Percentiles rank a stretch among this genome's conserved stretches.
phyloP scores from a whole-genome alignment of 2,113 vertebrate genomes.

The Brachirus orientalis region DNA sequence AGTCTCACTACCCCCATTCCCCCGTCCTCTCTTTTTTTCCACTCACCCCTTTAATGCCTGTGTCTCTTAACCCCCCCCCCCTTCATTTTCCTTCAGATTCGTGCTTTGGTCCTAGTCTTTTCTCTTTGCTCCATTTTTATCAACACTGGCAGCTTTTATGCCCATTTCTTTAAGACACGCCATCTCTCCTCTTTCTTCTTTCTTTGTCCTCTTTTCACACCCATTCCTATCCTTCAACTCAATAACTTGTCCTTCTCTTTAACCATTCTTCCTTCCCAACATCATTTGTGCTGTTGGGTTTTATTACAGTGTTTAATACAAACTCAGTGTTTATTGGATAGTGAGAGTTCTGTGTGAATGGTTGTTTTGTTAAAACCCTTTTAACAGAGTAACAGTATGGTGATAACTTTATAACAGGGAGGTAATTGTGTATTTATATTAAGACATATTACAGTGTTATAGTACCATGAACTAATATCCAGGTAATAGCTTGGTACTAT shows the following conservation, averaged over 20 bases:
- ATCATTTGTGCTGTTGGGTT: slow-evolving; percentile 10
- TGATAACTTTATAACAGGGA: too few relatives aligned
- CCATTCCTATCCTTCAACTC: slow-evolving; percentile 20
- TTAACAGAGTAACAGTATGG: neutral
- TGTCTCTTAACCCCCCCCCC: slow-evolving; percentile 25
- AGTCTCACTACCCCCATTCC: slow-evolving; percentile 51
- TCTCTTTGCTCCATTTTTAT: slow-evolving; percentile 54
- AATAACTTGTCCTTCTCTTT: neutral
- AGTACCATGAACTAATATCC: too few relatives aligned
- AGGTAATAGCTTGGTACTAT: too few relatives aligned
- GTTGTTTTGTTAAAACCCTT: neutral
- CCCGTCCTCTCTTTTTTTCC: slow-evolving; percentile 37
- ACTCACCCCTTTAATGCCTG: slow-evolving; percentile 40
- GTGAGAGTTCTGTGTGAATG: slow-evolving; percentile 6
- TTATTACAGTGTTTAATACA: neutral
- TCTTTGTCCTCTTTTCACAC: slow-evolving; percentile 27
- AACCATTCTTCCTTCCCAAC: slow-evolving; percentile 9
- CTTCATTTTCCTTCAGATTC: slow-evolving; percentile 52
- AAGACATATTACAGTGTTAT: too few relatives aligned
- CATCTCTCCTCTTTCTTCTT: slow-evolving; percentile 26
- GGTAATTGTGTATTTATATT: too few relatives aligned
- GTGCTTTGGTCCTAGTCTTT: slow-evolving; percentile 41
- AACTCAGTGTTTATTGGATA: slow-evolving; percentile 10
- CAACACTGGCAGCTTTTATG: slow-evolving; percentile 61
- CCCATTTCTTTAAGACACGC: slow-evolving; percentile 59